A percentile compares a stretch with the other conserved stretches of the same genome.
phyloP scores from a whole-genome alignment of 2,888 invertebrate genomes.

The Cataglyphis rosenhaueri region DNA sequence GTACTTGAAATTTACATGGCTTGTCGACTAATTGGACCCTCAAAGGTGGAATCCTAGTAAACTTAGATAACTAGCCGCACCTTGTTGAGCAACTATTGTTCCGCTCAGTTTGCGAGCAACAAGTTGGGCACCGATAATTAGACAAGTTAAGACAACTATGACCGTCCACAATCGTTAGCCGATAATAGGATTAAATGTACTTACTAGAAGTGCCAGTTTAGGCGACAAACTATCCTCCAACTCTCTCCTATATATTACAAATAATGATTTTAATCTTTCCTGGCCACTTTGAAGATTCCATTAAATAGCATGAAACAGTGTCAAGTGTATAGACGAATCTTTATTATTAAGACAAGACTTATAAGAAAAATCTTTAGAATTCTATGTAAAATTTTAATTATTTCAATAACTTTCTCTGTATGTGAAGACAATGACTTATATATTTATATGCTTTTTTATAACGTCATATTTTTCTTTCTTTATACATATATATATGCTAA shows the following conservation, averaged over 20 bases:
- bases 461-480: background rate
- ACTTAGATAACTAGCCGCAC: conserved; percentile 76
- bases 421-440: background rate
- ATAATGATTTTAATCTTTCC: conserved; percentile 34
- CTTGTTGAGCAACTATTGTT: conserved; percentile 77
- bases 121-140: conserved; percentile 76
- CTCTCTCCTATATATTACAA: conserved; percentile 31
- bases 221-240: conserved; percentile 39
- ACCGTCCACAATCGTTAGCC: conserved; percentile 51
- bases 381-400: background rate
- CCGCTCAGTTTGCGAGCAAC: conserved; percentile 74
- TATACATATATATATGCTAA: background rate
- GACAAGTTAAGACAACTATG: conserved; percentile 73
- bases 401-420: background rate
- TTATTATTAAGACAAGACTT: background rate
- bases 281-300: background rate
- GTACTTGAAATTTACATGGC: conserved; percentile 56
- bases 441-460: background rate
- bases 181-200: conserved; percentile 55
- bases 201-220: conserved; percentile 44
- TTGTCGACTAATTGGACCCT: conserved; percentile 74
- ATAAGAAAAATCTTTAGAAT: background rate
- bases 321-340: background rate
- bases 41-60: conserved; percentile 72
- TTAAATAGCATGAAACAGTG: background rate